Evolutionary conservation across 2,797 vertebrate genomes (phyloP).

Genomic region (Mus caroli): DNA sequence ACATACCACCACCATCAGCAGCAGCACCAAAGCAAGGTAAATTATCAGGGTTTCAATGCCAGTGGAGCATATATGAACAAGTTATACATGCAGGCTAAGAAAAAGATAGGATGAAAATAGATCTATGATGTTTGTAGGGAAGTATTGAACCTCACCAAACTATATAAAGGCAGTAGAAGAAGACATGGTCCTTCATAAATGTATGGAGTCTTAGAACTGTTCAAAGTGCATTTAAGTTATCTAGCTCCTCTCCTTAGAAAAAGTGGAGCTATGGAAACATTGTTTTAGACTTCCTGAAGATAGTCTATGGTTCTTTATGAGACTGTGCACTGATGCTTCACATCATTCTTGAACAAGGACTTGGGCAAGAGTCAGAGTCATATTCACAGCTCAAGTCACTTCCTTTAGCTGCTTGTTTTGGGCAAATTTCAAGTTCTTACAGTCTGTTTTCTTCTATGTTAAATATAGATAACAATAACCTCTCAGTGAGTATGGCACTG

Average conservation of each 20-base stretch:
- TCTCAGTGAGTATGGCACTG: not conserved
- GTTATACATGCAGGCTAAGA: too few species aligned
- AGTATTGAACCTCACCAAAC: not conserved
- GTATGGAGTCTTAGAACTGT: not conserved
- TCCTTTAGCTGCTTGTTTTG: not conserved
- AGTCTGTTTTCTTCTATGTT: not conserved
- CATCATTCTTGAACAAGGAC: not conserved
- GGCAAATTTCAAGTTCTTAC: not conserved
- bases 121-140: not conserved
- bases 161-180: not conserved
- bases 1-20: not conserved
- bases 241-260: not conserved
- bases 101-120: not conserved
- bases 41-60: not conserved
- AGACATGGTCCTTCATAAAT: not conserved
- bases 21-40: not conserved
- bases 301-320: not conserved
- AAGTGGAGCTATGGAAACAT: not conserved
- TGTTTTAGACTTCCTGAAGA: not conserved
- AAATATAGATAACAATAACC: not conserved
- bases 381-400: not conserved
- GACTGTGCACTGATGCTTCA: not conserved
- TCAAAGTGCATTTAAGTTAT: slow-evolving; percentile 22
- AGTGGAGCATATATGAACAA: not conserved
- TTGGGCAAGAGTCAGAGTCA: not conserved